Evolutionary conservation across 2,888 invertebrate species (phyloP).

Genomic region (Platynereis dumerilii): DNA sequence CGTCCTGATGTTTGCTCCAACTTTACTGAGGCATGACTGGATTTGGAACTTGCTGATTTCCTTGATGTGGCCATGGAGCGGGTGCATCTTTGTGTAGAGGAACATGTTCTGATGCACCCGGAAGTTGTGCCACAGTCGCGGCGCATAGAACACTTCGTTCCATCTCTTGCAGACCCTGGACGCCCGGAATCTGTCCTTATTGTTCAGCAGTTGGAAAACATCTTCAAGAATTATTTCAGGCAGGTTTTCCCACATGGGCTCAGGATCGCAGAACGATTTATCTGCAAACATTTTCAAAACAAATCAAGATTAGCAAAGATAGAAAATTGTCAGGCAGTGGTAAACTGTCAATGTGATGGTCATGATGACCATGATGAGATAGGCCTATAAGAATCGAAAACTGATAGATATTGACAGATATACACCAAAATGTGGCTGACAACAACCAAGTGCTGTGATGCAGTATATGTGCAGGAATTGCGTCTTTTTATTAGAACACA

Average conservation of each 20-base stretch:
- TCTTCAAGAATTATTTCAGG: conserved; percentile 78
- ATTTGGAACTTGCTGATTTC: conserved; percentile 78
- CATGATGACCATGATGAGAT: no score
- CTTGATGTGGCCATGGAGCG: conserved; percentile 78
- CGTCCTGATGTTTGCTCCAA: conserved; percentile 73
- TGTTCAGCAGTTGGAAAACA: conserved; percentile 73
- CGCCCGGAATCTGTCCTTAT: conserved; percentile 76
- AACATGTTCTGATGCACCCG: conserved; percentile 75
- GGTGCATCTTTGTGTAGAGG: conserved; percentile 78
- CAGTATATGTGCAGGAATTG: no score
- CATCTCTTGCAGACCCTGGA: conserved; percentile 68
- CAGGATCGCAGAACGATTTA: not conserved
- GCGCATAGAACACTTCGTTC: conserved; percentile 72
- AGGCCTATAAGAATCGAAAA: no score
- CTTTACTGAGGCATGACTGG: conserved; percentile 73
- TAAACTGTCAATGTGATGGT: no score
- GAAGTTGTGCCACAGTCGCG: conserved; percentile 79
- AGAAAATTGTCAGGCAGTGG: no score
- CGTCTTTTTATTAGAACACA: no score
- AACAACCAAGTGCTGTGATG: no score
- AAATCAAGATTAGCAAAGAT: no score
- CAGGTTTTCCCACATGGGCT: conserved; percentile 69
- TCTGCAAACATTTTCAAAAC: not conserved
- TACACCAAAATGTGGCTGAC: no score
- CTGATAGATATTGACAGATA: no score